Conservation (phyloP, 2,113 vertebrate genomes). For the Lycocorax pyrrhopterus region DNA sequence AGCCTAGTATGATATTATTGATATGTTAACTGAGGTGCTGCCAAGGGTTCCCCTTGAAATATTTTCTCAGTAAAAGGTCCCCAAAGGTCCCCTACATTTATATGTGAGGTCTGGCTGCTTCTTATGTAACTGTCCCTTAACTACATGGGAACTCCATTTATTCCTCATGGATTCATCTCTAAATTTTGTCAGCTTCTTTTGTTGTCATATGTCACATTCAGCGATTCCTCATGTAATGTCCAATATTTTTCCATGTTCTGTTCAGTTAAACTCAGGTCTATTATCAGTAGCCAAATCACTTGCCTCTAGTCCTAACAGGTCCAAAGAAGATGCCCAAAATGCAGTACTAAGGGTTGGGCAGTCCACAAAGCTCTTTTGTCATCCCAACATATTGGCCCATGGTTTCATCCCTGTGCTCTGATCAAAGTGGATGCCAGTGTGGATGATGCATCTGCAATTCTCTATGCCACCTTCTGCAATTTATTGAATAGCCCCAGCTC, state of each 20-base stretch:
- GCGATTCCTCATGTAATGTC: neutral
- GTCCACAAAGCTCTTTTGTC: neutral
- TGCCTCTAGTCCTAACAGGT: neutral
- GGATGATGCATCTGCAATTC: neutral
- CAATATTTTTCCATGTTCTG: neutral
- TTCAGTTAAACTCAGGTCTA: neutral
- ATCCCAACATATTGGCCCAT: neutral
- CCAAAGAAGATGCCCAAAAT: neutral
- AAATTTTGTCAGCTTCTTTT: neutral
- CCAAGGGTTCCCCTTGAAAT: neutral
- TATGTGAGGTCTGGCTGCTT: neutral
- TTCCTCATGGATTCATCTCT: neutral
- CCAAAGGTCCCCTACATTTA: neutral
- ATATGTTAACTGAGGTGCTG: neutral
- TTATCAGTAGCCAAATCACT: neutral
- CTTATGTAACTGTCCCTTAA: neutral
- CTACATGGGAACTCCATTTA: neutral
- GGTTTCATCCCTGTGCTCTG: neutral
- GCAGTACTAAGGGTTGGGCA: neutral
- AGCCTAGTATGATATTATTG: neutral
- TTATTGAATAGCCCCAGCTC: neutral
- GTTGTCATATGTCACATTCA: neutral
- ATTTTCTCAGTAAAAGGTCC: neutral
- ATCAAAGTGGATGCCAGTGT: neutral
- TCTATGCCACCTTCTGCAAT: neutral